Conservation (phyloP, 1,140 invertebrate species). For the Dreissena rostriformis region DNA sequence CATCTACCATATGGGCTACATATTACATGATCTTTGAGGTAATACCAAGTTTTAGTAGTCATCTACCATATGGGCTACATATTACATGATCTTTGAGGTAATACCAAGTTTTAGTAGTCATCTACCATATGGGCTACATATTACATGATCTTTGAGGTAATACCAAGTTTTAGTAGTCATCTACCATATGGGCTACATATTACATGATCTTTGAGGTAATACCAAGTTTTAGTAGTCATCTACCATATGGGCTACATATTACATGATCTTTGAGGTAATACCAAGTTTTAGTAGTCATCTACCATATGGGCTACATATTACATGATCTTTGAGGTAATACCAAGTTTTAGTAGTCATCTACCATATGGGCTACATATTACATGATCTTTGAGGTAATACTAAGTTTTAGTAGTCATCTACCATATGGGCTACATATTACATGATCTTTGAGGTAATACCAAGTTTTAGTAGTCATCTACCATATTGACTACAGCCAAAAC, state of each 20-base stretch:
- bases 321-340: constrained; percentile 95
- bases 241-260: not conserved
- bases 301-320: constrained; percentile 82
- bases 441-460: constrained; percentile 94
- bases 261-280: constrained; percentile 96
- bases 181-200: not conserved
- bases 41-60: constrained; percentile 48
- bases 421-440: constrained; percentile 85
- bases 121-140: not conserved
- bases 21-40: constrained; percentile 99
- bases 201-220: constrained; percentile 97
- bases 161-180: not conserved
- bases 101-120: constrained; percentile 43
- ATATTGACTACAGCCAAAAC: not conserved
- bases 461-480: not conserved
- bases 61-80: not conserved
- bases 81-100: constrained; percentile 98
- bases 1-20: not conserved
- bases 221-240: not conserved
- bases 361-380: constrained; percentile 82
- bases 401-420: not conserved
- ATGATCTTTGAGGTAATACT: constrained; percentile 95
- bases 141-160: constrained; percentile 98
- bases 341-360: not conserved
- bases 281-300: not conserved